Evolutionary conservation across 2,888 invertebrate species (phyloP), one percentile per base, ranked within the genome.

Genomic region (Lithophane semibrunnea): DNA sequence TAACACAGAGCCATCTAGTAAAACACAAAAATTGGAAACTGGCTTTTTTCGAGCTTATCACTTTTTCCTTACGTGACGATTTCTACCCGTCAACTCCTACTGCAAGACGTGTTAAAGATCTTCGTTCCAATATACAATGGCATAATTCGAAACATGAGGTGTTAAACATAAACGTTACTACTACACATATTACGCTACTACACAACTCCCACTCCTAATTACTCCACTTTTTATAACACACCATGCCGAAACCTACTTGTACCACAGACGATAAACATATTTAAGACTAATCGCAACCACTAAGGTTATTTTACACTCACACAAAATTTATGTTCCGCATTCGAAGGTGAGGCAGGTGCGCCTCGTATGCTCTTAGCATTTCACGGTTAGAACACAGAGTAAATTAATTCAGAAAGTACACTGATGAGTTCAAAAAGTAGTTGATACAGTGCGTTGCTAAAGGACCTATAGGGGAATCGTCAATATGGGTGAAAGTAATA

Each of bases 261-360:
- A 54, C n/a, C 37, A 37, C 9, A 24, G 10, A 71, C 2, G 21
- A 72, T 71, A 24, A 71, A 63, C 54, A 63, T 72, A 81, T 77
- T 79, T 80, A 77, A 79, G 72, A 80, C 67, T 80, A 75, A 87
- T 79, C 70, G 52, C 44, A 66, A 47, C 42, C 42, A 69, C 83
- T 64, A 21, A 74, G 77, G 75, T 73, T 77, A 77, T 77, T 65
- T 16, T 63, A 71, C 42, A 69, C 76, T 75, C 66, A 74, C 56
- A 77, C 66, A 73, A 60, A 82, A 83, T 77, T 81, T 84, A 86
- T 81, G 77, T 37, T 56, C 63, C 70, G 52, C 65, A 77, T 82
- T 75, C 58, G 54, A 65, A 78, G 72, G 76, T 44, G 42, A 72
- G 60, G 68, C 87, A 87, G 87, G 81, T 87, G 85, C 12, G 80